A percentile compares a stretch with the other conserved stretches of the same genome.
Conservation (phyloP, 2,113 vertebrate genomes). For the Brienomyrus brachyistius region DNA sequence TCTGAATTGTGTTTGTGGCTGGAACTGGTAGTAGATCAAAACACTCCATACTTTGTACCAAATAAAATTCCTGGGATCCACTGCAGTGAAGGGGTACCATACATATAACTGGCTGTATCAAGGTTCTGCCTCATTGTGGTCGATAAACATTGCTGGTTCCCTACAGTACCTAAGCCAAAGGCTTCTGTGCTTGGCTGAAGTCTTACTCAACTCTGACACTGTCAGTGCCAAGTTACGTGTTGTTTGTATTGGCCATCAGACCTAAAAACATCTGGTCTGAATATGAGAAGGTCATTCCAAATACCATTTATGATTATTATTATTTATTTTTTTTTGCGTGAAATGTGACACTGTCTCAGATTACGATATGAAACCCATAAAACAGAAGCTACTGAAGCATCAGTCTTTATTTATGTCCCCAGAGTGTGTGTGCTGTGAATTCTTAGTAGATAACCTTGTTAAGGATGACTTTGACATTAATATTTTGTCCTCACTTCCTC, state of each 20-base stretch:
- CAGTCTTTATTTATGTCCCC: conserved; percentile 7
- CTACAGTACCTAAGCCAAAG: neutral
- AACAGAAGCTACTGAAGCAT: neutral
- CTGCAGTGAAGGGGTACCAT: neutral
- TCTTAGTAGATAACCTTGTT: conserved; percentile 30
- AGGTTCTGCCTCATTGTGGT: neutral
- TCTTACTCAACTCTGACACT: neutral
- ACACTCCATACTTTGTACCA: neutral
- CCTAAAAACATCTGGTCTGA: neutral
- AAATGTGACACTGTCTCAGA: neutral
- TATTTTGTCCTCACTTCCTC: conserved; percentile 46
- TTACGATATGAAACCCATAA: neutral
- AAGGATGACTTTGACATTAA: neutral
- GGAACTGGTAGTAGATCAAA: neutral
- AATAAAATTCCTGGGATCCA: neutral
- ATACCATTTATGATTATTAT: neutral
- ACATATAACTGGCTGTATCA: neutral
- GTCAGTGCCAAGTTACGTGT: neutral
- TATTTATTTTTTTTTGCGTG: neutral
- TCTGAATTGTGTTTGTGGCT: neutral
- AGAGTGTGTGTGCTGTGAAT: conserved; percentile 11
- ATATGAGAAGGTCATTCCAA: neutral
- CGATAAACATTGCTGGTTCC: neutral
- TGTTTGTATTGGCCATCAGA: neutral
- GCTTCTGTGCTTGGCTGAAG: neutral